These are phyloP conservation scores for Diceros bicornis DNA, from an alignment of 2,797 vertebrate genomes.

Conservation along the genomic window DNA sequence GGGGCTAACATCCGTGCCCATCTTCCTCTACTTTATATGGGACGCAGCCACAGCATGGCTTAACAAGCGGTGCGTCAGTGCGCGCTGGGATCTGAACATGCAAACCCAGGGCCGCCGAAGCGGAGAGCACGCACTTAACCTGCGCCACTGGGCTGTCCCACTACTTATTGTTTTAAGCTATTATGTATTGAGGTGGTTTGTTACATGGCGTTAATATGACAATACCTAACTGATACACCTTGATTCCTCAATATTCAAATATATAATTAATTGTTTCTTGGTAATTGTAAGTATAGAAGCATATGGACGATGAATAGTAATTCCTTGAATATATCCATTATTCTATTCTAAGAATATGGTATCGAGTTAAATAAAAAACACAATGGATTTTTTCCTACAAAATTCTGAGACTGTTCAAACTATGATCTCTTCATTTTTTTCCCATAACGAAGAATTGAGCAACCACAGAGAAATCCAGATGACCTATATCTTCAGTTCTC, in stretches of 20 bases:
- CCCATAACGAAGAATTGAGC: background rate
- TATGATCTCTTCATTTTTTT: background rate
- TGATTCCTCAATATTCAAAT: slow-evolving; percentile 46
- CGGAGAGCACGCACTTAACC: no score
- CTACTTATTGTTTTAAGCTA: background rate
- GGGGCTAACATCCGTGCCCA: no score
- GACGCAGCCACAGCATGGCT: no score
- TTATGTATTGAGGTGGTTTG: background rate
- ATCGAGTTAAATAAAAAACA: slow-evolving; percentile 40
- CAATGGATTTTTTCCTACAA: background rate
- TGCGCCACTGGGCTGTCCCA: no score
- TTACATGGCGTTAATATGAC: background rate
- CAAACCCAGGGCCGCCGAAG: no score
- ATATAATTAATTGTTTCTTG: background rate
- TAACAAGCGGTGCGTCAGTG: no score
- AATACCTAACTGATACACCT: background rate
- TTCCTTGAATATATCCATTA: background rate
- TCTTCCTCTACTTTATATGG: no score
- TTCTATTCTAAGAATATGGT: background rate
- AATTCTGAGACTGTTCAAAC: background rate
- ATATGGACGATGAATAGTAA: background rate
- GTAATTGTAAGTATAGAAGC: background rate
- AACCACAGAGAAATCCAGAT: background rate
- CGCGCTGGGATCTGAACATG: no score
- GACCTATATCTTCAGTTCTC: background rate